A percentile compares a stretch with the other conserved stretches of the same genome.
These are phyloP conservation scores for Rotaria socialis DNA, from an alignment of 2,888 invertebrate species.

Conservation along the genomic window DNA sequence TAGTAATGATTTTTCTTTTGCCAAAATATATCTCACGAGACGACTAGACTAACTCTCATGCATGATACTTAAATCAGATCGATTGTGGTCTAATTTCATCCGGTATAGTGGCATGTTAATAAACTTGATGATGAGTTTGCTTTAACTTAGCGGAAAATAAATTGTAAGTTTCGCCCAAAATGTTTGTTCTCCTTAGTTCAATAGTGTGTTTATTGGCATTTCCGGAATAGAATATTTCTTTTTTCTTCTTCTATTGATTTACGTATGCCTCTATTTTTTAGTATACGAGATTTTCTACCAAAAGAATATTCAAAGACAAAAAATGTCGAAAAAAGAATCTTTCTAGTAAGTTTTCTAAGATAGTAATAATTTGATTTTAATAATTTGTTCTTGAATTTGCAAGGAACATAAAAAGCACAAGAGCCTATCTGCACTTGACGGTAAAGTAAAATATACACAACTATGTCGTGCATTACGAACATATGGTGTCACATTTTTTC, in stretches of 20 bases:
- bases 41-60: too few species aligned
- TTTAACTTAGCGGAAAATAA: too few species aligned
- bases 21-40: too few species aligned
- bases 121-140: too few species aligned
- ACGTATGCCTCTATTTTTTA: slow-evolving; percentile 58
- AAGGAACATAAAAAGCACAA: slow-evolving; percentile 72
- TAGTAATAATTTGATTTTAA: neutral
- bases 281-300: slow-evolving; percentile 90
- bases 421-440: slow-evolving; percentile 77
- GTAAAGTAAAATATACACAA: slow-evolving; percentile 95
- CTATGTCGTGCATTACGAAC: slow-evolving; percentile 88
- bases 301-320: slow-evolving; percentile 90
- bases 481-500: slow-evolving; percentile 98
- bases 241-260: slow-evolving; percentile 46
- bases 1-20: too few species aligned
- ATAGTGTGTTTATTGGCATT: too few species aligned
- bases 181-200: too few species aligned
- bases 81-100: too few species aligned
- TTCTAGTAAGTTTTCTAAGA: slow-evolving; percentile 59
- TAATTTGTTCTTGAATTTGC: neutral
- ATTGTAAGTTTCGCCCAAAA: too few species aligned
- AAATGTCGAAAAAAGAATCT: slow-evolving; percentile 91
- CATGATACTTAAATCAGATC: too few species aligned
- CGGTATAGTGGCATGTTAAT: too few species aligned
- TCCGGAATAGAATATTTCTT: too few species aligned